Evolutionary conservation across 2,888 invertebrate genomes (phyloP).

Genomic region (Cephus spinipes): DNA sequence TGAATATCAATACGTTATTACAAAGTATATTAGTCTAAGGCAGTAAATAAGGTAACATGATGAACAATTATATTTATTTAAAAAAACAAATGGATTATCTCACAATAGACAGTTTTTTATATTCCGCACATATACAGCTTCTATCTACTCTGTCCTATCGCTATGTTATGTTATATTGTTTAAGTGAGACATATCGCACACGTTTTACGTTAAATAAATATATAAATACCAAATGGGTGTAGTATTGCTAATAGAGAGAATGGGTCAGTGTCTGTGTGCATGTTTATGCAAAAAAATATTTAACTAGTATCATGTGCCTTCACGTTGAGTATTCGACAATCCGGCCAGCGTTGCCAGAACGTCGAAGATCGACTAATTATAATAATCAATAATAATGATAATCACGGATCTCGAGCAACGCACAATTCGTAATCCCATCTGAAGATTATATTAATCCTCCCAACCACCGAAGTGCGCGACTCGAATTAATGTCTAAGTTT

Average conservation of each 20-base stretch:
- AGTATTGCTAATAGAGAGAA: background rate
- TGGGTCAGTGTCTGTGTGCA: background rate
- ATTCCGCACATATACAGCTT: background rate
- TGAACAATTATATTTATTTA: background rate
- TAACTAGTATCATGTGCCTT: background rate
- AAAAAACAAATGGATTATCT: background rate
- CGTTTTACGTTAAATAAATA: background rate
- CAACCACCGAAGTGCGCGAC: conserved; percentile 26
- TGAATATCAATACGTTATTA: background rate
- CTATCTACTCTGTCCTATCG: background rate
- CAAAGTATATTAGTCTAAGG: background rate
- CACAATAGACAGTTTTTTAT: background rate
- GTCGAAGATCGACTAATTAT: background rate
- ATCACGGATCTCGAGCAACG: background rate
- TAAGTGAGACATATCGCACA: background rate
- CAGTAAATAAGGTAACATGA: background rate
- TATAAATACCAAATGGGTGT: background rate
- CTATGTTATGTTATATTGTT: background rate
- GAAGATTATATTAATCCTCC: conserved; percentile 14
- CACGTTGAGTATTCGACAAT: background rate
- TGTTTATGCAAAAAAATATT: background rate
- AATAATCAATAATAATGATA: background rate
- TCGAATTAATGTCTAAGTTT: conserved; percentile 14
- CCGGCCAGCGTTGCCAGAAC: background rate
- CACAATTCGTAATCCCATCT: background rate